Evolutionary conservation across 2,888 invertebrate genomes (phyloP).

Genomic region (Troides oblongomaculatus): DNA sequence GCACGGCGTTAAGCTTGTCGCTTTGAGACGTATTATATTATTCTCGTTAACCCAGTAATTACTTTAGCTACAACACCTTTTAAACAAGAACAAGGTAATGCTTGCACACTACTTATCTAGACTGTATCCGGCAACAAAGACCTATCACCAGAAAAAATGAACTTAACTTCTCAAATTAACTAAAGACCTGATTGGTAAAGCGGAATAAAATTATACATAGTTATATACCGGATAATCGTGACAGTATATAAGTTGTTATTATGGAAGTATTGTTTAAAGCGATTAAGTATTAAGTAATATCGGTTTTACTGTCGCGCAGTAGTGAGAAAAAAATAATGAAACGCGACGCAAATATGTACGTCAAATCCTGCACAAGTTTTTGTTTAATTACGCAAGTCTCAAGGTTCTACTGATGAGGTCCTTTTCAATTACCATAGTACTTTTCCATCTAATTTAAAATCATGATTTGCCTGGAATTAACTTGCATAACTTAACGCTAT

Average conservation of each 20-base stretch:
- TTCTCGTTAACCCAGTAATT: too few species aligned
- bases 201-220: not conserved
- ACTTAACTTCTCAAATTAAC: too few species aligned
- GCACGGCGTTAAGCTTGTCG: too few species aligned
- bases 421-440: not conserved
- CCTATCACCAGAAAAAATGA: too few species aligned
- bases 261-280: not conserved
- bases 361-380: constrained; percentile 1
- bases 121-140: too few species aligned
- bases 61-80: too few species aligned
- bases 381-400: not conserved
- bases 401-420: not conserved
- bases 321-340: not conserved
- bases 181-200: too few species aligned
- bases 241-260: not conserved
- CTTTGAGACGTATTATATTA: too few species aligned
- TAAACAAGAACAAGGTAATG: too few species aligned
- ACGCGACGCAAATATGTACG: not conserved
- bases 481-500: too few species aligned
- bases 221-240: not conserved
- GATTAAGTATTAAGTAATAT: not conserved
- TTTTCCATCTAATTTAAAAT: constrained; percentile 11
- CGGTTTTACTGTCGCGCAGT: not conserved
- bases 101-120: too few species aligned
- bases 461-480: not conserved